phyloP scores from a whole-genome alignment of 2,797 vertebrate species.

The Channallabes apus region DNA sequence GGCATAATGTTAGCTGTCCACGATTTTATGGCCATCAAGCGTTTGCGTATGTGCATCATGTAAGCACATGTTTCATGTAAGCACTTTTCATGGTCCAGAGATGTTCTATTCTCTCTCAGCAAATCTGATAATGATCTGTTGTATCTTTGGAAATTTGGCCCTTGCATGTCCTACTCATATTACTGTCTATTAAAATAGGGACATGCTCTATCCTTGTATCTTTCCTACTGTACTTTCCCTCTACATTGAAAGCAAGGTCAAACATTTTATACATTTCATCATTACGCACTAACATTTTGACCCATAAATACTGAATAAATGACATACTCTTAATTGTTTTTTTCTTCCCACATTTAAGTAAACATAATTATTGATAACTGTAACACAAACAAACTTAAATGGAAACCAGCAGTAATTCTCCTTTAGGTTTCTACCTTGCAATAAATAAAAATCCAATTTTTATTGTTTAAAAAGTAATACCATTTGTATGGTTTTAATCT shows the following conservation, averaged over 20 bases:
- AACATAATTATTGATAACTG: background rate
- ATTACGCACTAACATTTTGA: background rate
- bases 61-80: background rate
- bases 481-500: background rate
- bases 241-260: conserved; percentile 26
- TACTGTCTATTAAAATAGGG: conserved; percentile 38
- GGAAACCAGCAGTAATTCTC: background rate
- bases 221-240: conserved; percentile 29
- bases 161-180: conserved; percentile 31
- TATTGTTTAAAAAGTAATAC: background rate
- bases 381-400: background rate
- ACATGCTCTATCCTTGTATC: conserved; percentile 25
- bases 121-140: conserved; percentile 48
- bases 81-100: background rate
- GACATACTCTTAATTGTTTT: background rate
- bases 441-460: background rate
- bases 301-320: too few species aligned
- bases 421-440: background rate
- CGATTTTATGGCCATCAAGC: background rate
- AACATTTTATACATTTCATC: background rate
- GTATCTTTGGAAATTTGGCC: conserved; percentile 33
- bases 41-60: background rate
- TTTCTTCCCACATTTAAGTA: background rate
- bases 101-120: conserved; percentile 21
- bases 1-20: too few species aligned